phyloP scores from a whole-genome alignment of 2,113 vertebrate species.

The Coryphaenoides rupestris region DNA sequence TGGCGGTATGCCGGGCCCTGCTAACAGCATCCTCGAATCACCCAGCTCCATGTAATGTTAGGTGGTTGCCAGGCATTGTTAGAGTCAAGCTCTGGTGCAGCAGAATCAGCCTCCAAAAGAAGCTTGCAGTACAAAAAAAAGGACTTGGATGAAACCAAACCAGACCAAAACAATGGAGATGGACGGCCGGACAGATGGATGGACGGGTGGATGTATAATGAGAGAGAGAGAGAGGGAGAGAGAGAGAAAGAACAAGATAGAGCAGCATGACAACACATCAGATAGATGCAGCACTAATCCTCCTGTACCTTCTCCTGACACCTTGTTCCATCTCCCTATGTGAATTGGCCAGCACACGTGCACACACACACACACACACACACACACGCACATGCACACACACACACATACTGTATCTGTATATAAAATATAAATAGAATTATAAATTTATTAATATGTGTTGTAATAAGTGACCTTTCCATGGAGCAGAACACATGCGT shows the following conservation, averaged over 20 bases:
- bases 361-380: conserved; percentile 32
- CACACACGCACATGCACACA: too few species aligned
- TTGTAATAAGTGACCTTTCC: conserved; percentile 79
- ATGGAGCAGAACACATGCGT: conserved; percentile 71
- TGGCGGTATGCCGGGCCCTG: conserved; percentile 53
- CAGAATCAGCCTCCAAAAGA: too few species aligned
- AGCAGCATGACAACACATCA: conserved; percentile 38
- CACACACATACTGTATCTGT: too few species aligned
- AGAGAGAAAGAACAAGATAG: conserved; percentile 13
- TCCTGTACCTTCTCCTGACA: conserved; percentile 46
- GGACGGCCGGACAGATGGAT: too few species aligned
- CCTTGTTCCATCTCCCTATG: conserved; percentile 48
- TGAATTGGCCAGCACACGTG: conserved; percentile 58
- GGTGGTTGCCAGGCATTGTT: too few species aligned
- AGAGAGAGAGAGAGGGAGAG: background rate
- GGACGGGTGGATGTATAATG: too few species aligned
- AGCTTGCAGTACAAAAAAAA: too few species aligned
- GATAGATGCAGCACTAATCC: conserved; percentile 42
- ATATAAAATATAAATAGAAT: too few species aligned
- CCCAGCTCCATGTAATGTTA: too few species aligned
- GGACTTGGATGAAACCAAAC: too few species aligned
- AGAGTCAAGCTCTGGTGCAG: too few species aligned
- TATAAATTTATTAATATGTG: conserved; percentile 2
- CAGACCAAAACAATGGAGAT: too few species aligned
- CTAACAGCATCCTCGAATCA: conserved; percentile 46